These are phyloP conservation scores for Eira barbara DNA, from an alignment of 2,113 vertebrate genomes.

Conservation along the genomic window DNA sequence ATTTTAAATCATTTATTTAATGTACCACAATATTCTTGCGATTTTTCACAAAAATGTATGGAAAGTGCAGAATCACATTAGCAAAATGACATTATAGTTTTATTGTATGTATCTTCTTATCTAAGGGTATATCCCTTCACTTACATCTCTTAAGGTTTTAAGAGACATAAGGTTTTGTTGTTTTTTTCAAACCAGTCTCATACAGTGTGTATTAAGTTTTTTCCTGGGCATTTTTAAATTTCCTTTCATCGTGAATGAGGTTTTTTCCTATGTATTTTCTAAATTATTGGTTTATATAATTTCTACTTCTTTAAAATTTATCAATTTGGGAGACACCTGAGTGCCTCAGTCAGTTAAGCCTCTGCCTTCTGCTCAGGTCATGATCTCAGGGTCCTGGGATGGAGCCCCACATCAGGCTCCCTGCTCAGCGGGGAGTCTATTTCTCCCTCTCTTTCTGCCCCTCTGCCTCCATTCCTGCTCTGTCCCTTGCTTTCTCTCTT, in stretches of 20 bases:
- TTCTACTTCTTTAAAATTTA: neutral
- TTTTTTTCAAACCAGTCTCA: neutral
- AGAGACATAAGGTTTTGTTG: neutral
- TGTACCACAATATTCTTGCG: neutral
- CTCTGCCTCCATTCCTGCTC: no score
- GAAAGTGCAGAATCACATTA: neutral
- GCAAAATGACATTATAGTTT: neutral
- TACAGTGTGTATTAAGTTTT: neutral
- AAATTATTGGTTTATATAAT: neutral
- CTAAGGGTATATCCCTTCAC: neutral
- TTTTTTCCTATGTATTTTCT: neutral
- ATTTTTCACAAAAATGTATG: neutral
- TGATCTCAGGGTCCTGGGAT: no score
- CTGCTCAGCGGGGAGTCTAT: no score
- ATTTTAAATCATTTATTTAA: constrained; percentile 24
- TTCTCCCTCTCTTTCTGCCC: no score
- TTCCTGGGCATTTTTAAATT: neutral
- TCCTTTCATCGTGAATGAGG: neutral
- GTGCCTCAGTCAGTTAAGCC: no score
- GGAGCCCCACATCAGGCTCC: no score
- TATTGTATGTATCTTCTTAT: neutral
- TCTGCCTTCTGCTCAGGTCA: no score
- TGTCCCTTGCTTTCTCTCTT: no score
- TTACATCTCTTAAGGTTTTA: neutral
- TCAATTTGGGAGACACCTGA: neutral